Percentiles rank a stretch among this genome's conserved stretches.
Conservation (phyloP, 2,797 vertebrate genomes). For the Lagodon rhomboides region DNA sequence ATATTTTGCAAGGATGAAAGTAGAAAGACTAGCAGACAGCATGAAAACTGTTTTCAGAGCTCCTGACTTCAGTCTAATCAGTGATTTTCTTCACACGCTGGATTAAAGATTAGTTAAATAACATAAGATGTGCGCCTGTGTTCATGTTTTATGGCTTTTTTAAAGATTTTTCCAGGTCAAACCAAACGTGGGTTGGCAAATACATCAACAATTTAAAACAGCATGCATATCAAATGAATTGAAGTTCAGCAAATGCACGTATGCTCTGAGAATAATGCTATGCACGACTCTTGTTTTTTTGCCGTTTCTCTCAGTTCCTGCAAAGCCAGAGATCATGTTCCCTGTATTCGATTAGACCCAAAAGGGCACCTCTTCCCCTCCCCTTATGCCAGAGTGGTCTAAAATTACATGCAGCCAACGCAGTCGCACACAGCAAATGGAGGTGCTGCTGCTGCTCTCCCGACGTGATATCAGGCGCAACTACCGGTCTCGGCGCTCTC, state of each 20-base stretch:
- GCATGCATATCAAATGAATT: neutral
- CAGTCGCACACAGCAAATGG: slow-evolving; percentile 16
- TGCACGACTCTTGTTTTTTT: neutral
- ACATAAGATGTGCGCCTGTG: neutral
- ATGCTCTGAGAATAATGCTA: slow-evolving; percentile 5
- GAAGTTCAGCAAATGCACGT: neutral
- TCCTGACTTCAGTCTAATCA: neutral
- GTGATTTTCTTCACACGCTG: slow-evolving; percentile 1
- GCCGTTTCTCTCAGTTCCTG: neutral
- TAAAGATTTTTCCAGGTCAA: slow-evolving; percentile 7
- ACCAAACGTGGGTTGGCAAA: neutral
- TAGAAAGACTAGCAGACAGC: neutral
- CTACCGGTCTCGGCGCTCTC: slow-evolving; percentile 10
- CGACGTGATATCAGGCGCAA: slow-evolving; percentile 19
- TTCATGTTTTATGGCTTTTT: neutral
- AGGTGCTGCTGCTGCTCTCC: slow-evolving; percentile 9
- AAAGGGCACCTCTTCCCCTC: slow-evolving; percentile 2
- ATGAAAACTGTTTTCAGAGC: neutral
- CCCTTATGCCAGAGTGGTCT: slow-evolving; percentile 17
- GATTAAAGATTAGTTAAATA: neutral
- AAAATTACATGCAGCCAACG: slow-evolving; percentile 25
- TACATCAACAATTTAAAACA: slow-evolving; percentile 4
- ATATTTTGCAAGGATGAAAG: no score
- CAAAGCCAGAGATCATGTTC: slow-evolving; percentile 30
- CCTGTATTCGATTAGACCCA: slow-evolving; percentile 5